Evolutionary conservation across 2,888 invertebrate genomes (phyloP).

Genomic region (Nephrotoma flavescens): DNA sequence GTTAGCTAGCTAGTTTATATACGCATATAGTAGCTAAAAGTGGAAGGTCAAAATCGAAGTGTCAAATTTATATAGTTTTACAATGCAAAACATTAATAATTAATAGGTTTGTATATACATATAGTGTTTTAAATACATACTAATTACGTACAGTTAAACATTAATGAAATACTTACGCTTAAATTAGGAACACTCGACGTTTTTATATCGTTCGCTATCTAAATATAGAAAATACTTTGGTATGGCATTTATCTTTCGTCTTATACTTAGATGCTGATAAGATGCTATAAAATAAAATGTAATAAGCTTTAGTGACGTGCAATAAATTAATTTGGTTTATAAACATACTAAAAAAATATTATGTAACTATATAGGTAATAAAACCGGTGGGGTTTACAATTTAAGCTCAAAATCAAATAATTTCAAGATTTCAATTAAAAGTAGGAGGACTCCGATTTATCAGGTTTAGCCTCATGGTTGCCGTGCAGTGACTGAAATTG

Average conservation of each 20-base stretch:
- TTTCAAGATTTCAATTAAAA: no score
- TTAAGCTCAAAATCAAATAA: no score
- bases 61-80: not conserved
- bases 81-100: not conserved
- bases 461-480: no score
- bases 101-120: not conserved
- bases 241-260: not conserved
- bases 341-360: no score
- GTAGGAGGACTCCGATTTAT: no score
- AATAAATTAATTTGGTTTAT: not conserved
- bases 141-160: not conserved
- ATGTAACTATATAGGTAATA: no score
- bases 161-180: no score
- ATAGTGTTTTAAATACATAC: not conserved
- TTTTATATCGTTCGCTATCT: not conserved
- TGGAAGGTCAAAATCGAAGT: not conserved
- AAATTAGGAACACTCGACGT: no score
- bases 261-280: not conserved
- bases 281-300: not conserved
- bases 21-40: not conserved
- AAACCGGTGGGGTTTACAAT: no score
- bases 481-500: no score
- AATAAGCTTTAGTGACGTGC: not conserved
- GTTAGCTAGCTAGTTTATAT: not conserved
- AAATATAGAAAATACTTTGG: not conserved